These are phyloP conservation scores for Brachyptera risi DNA, from an alignment of 2,888 invertebrate genomes.

Conservation along the genomic window DNA sequence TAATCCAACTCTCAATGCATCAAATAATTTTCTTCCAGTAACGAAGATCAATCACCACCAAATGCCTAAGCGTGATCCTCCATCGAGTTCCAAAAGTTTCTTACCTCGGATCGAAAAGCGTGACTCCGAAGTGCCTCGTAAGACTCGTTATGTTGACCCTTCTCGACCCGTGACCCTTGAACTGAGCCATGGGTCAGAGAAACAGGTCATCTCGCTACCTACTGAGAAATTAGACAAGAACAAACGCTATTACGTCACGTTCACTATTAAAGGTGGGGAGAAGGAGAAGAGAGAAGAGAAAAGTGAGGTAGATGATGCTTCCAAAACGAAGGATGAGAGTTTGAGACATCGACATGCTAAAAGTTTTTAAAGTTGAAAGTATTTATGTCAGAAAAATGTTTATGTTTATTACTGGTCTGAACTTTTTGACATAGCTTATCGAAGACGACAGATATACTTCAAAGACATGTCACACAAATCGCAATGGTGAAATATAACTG, in stretches of 20 bases:
- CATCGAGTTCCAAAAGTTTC: conserved; percentile 50
- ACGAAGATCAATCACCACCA: conserved; percentile 75
- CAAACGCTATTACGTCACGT: conserved; percentile 88
- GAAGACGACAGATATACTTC: no score
- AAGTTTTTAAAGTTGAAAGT: conserved; percentile 29
- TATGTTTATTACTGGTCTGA: no score
- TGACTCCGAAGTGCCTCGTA: conserved; percentile 34
- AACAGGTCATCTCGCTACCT: conserved; percentile 75
- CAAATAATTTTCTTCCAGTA: no score
- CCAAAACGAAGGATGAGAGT: neutral
- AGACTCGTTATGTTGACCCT: conserved; percentile 39
- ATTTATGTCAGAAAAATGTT: no score
- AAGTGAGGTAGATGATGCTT: neutral
- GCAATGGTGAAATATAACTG: no score
- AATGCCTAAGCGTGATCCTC: conserved; percentile 64
- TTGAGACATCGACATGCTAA: conserved; percentile 30
- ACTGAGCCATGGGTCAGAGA: conserved; percentile 77
- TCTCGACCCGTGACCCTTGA: conserved; percentile 55
- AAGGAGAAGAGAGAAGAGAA: conserved; percentile 23
- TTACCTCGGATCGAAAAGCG: conserved; percentile 61
- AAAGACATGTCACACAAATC: no score
- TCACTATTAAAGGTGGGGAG: conserved; percentile 71
- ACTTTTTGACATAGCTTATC: no score
- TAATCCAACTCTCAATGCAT: no score
- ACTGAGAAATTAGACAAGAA: conserved; percentile 82